Base-by-base conservation (phyloP, 2,888 invertebrate genomes). In the Penaeus monodon region DNA sequence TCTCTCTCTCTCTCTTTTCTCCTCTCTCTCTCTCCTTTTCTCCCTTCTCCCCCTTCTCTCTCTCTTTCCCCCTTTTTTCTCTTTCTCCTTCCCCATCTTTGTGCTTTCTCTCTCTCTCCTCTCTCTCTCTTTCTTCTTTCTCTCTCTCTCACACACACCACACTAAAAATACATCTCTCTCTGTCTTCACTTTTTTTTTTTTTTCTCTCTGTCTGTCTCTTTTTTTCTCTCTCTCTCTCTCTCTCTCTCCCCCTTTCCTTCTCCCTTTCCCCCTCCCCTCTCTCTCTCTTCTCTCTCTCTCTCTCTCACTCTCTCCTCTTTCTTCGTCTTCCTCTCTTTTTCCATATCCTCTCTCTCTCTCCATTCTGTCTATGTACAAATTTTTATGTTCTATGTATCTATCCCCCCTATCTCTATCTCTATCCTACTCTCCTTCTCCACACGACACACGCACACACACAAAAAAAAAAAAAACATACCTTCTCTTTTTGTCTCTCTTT, bases 221-320 rank as follows among this genome's bases (percentile, higher is more conserved):
- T 44, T 73, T 44, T 73, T 44, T 73, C 73, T 73, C 73, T 73
- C 73, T 73, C 73, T 73, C 73, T 73, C 73, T 73, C 73, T 73
- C 73, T 73, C 73, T 73, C 73, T 73, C 73, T 73, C 73, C 44
- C 73, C 44, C 73, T 73, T 44, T 73, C 73, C 44, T 44, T 73
- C 73, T 73, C 73, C 44, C 73, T 73, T 44, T 73, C 73, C 44
- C 73, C 44, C 73, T 73, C 29, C 44, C 29, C 44, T 7, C 22
- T 17, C 38, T 8, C 38, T 8, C 38, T 8, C 38, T 8, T 73
- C 3, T 68, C 10, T 68, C 10, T 68, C n/a, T 68, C n/a, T 68
- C n/a, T 68, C n/a, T 68, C n/a, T 68, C n/a, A 27, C n/a, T 68
- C n/a, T 68, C 76, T 76, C 76, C 24, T 29, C n/a, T 20, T 20